Conservation (phyloP, 2,888 invertebrate species). For the Drosophila gaucha region DNA sequence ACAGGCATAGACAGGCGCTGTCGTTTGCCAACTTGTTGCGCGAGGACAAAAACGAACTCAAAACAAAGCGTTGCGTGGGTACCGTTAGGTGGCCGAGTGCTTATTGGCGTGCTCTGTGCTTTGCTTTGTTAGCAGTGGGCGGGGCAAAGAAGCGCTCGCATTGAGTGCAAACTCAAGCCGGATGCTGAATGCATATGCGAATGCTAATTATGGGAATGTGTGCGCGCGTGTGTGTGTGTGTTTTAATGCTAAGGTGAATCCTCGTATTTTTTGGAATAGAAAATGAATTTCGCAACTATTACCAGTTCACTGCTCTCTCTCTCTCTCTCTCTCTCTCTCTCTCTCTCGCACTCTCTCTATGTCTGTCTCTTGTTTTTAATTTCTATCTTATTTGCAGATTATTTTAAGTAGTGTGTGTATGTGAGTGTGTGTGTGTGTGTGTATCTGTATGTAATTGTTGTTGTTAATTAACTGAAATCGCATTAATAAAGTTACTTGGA, state of each 20-base stretch:
- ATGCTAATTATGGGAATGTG: conserved; percentile 6
- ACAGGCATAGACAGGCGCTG: conserved; percentile 1
- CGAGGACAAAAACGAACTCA: conserved; percentile 56
- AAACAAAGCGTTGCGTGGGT: conserved; percentile 65
- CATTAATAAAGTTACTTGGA: conserved; percentile 71
- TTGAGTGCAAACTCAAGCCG: conserved; percentile 38
- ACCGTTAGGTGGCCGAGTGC: conserved; percentile 8
- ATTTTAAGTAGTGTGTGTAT: conserved; percentile 17
- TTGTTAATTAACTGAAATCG: conserved; percentile 73
- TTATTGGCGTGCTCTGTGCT: neutral
- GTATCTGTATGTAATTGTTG: conserved; percentile 52
- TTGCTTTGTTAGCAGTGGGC: conserved; percentile 4
- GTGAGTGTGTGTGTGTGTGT: neutral
- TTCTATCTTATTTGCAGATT: conserved; percentile 15
- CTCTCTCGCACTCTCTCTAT: too few species aligned
- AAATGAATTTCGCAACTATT: conserved; percentile 1
- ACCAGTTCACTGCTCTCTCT: neutral
- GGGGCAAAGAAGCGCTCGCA: neutral
- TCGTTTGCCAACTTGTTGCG: conserved; percentile 64
- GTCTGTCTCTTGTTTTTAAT: neutral
- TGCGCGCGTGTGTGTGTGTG: neutral
- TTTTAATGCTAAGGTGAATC: neutral
- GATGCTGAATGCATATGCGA: conserved; percentile 12
- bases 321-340: neutral
- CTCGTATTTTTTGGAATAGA: neutral